Evolutionary conservation across 1,140 invertebrate species (phyloP), one percentile per base, ranked within the genome.

Genomic region (Contarinia nasturtii): DNA sequence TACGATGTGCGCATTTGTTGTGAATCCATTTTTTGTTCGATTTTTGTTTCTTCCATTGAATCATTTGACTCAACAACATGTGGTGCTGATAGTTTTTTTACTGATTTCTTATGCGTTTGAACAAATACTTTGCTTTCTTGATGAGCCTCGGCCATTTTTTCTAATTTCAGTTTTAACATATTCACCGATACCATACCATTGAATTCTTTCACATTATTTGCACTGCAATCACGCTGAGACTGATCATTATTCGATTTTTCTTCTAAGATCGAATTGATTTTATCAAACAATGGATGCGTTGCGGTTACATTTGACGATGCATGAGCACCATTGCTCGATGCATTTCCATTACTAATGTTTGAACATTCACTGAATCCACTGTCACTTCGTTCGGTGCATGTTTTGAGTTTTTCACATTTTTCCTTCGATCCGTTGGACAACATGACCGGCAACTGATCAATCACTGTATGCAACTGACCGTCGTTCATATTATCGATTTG

Each of bases 361-460:
- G 71, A 73, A 55, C 72, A 74, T 50, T 75, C 73, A 52, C 74
- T 75, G 46, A 75, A 71, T 0, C 74, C 74, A 33, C 70, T 72
- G 49, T 76, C 74, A 57, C 37, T 41, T 19, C 18, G 49, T 50
- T 44, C 43, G 3, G 11, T 44, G 27, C 43, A 44, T 11, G 12
- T 27, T 33, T 44, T 44, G 7, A 8, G 7, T 44, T 44, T 33
- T 18, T 2, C 27, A 10, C 27, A 27, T 27, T 27, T 43, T 43
- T 43, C 18, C 41, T 20, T 19, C 3, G 14, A 7, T 7, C 14
- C 37, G 12, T n/a, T 40, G 3, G 18, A 4, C 20, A 21, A 3
- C 18, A 43, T 43, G 4, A 18, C 18, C 18, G 41, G 19, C 12
- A 15, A 3, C 4, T 43, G 10, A 43, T 18, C 15, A 5, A 19